These are phyloP conservation scores for Spilosoma lubricipeda DNA, from an alignment of 2,888 invertebrate species.

Conservation along the genomic window DNA sequence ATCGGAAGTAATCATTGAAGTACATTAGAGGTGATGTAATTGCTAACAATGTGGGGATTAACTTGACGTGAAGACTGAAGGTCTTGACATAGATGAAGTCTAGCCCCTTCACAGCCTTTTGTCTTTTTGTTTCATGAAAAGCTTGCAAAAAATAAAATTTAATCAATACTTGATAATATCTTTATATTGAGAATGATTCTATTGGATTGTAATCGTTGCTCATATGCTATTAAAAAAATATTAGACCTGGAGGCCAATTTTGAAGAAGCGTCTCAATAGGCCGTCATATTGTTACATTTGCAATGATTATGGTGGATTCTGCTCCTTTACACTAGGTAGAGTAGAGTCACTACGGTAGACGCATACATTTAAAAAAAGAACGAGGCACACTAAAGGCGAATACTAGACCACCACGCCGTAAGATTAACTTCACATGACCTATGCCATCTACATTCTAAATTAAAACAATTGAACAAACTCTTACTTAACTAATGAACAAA, in stretches of 20 bases:
- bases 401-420: not conserved
- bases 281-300: too few species aligned
- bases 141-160: too few species aligned
- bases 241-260: not conserved
- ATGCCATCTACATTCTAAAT: not conserved
- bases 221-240: not conserved
- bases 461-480: not conserved
- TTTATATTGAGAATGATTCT: too few species aligned
- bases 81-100: not conserved
- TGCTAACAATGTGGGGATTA: slow-evolving; percentile 13
- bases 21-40: slow-evolving; percentile 52
- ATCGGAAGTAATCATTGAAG: slow-evolving; percentile 53
- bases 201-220: too few species aligned
- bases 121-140: too few species aligned
- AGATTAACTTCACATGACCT: not conserved
- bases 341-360: too few species aligned
- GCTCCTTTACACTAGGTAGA: too few species aligned
- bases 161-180: too few species aligned
- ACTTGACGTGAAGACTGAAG: slow-evolving; percentile 7
- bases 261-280: too few species aligned
- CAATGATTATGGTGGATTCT: too few species aligned
- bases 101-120: not conserved
- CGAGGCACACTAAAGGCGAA: too few species aligned
- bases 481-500: slow-evolving; percentile 6
- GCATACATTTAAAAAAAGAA: too few species aligned